Evolutionary conservation across 2,888 invertebrate genomes (phyloP).

Genomic region (Resseliella maxima): DNA sequence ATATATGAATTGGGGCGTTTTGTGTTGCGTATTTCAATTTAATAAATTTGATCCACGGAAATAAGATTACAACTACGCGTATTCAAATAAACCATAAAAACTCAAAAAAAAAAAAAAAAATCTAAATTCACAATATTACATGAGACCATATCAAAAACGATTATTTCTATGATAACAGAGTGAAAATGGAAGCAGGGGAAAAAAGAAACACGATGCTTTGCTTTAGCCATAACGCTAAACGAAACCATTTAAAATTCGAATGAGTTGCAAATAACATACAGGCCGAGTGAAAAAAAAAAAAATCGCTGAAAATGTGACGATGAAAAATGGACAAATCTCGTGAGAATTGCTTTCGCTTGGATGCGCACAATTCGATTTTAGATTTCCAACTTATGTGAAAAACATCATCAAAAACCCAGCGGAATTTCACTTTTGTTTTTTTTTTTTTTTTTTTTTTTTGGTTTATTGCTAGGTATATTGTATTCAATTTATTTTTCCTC

Average conservation of each 20-base stretch:
- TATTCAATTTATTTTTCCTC: slow-evolving; percentile 45
- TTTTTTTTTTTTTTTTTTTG: not conserved
- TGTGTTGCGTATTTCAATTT: slow-evolving; percentile 38
- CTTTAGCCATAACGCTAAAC: not conserved
- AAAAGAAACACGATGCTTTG: not conserved
- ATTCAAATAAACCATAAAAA: not conserved
- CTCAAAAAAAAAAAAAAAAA: not conserved
- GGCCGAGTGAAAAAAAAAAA: not conserved
- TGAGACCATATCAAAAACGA: not conserved
- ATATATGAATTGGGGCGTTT: slow-evolving; percentile 11
- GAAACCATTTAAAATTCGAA: not conserved
- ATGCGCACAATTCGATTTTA: not conserved
- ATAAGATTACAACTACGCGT: not conserved
- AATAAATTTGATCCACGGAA: not conserved
- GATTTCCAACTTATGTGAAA: not conserved
- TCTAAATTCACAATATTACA: not conserved
- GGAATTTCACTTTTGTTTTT: not conserved
- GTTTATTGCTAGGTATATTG: no score
- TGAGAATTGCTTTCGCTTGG: not conserved
- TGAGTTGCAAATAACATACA: not conserved
- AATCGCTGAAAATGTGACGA: not conserved
- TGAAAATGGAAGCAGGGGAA: not conserved
- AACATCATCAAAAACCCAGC: not conserved
- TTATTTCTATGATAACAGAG: not conserved
- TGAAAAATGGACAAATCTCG: slow-evolving; percentile 32